Percentiles rank a stretch among this genome's conserved stretches.
Evolutionary conservation across 2,113 vertebrate genomes (phyloP).

Genomic region (Coracopsis vasa): DNA sequence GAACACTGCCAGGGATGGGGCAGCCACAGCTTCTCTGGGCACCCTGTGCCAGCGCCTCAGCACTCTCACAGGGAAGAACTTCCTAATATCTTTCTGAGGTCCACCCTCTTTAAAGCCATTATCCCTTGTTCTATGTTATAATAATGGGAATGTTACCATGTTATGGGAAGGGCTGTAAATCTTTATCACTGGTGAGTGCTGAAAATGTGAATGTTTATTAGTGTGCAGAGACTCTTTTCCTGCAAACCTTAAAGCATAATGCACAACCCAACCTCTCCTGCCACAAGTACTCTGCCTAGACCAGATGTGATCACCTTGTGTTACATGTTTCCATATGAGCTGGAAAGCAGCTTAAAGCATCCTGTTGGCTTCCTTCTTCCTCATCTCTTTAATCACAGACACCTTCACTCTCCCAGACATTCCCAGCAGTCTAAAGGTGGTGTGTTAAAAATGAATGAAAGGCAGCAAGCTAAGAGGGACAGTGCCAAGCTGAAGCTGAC

Average conservation of each 20-base stretch:
- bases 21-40: neutral
- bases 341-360: neutral
- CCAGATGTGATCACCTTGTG: neutral
- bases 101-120: neutral
- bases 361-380: neutral
- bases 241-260: neutral
- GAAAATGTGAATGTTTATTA: neutral
- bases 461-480: neutral
- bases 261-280: neutral
- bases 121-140: neutral
- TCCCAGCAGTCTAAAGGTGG: neutral
- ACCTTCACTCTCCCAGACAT: neutral
- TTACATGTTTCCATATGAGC: neutral
- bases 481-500: neutral
- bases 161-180: constrained; percentile 2
- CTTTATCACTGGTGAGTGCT: neutral
- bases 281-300: neutral
- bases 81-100: neutral
- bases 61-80: neutral
- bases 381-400: neutral
- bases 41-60: neutral
- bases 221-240: neutral
- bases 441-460: neutral
- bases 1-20: neutral
- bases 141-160: neutral